phyloP scores from a whole-genome alignment of 2,113 vertebrate genomes.

The Phycodurus eques region DNA sequence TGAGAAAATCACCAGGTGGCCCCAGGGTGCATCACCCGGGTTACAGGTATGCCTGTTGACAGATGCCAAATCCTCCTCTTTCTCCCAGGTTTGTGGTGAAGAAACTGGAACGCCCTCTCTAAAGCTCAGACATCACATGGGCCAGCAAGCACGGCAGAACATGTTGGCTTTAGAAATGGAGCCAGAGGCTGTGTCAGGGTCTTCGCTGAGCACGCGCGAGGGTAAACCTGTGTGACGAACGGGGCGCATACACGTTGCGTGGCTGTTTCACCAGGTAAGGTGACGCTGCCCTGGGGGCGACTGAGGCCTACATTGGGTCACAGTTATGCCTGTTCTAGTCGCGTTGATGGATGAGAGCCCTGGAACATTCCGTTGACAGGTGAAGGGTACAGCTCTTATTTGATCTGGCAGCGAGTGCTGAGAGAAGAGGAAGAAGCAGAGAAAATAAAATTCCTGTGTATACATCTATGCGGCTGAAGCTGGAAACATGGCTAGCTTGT shows the following conservation, averaged over 20 bases:
- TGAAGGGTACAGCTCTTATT: slow-evolving; percentile 63
- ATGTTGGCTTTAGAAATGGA: slow-evolving; percentile 69
- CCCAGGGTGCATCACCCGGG: slow-evolving; percentile 70
- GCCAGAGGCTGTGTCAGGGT: slow-evolving; percentile 49
- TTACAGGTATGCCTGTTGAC: slow-evolving; percentile 79
- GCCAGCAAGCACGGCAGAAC: slow-evolving; percentile 70
- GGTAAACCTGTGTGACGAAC: slow-evolving; percentile 24
- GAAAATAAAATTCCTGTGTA: slow-evolving; percentile 39
- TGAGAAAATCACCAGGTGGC: slow-evolving; percentile 76
- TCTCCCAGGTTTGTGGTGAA: slow-evolving; percentile 66
- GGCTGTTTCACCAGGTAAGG: slow-evolving; percentile 36
- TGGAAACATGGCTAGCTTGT: slow-evolving; percentile 8
- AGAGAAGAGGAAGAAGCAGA: slow-evolving; percentile 68
- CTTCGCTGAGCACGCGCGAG: slow-evolving; percentile 49
- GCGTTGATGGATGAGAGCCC: slow-evolving; percentile 66
- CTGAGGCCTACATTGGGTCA: slow-evolving; percentile 43
- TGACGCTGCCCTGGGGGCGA: slow-evolving; percentile 42
- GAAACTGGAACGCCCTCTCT: slow-evolving; percentile 76
- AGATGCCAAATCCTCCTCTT: slow-evolving; percentile 77
- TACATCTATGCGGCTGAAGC: slow-evolving; percentile 24
- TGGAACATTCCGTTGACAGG: slow-evolving; percentile 74
- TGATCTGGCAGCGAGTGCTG: slow-evolving; percentile 71
- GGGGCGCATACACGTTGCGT: slow-evolving; percentile 13
- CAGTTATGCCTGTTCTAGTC: slow-evolving; percentile 48
- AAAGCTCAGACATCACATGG: slow-evolving; percentile 78